Conservation (phyloP, 2,888 invertebrate genomes). For the Eremobia ochroleuca region DNA sequence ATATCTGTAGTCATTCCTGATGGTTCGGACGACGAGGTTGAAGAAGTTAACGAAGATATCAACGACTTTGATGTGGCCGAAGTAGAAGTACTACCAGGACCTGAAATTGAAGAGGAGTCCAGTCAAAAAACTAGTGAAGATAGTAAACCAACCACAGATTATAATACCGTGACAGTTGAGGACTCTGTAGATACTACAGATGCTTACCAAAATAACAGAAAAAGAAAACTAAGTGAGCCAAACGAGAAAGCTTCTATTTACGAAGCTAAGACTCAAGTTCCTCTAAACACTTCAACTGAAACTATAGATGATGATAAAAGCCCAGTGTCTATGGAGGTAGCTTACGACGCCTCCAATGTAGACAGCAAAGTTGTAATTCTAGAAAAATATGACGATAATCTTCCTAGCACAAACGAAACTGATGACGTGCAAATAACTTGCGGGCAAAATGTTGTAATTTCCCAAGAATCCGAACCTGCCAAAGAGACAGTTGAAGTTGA, state of each 20-base stretch:
- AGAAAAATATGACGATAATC: conserved; percentile 83
- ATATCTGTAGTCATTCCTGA: conserved; percentile 78
- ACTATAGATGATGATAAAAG: conserved; percentile 75
- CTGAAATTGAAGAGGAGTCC: conserved; percentile 36
- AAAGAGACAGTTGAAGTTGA: conserved; percentile 47
- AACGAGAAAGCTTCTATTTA: conserved; percentile 65
- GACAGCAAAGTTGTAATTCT: conserved; percentile 73
- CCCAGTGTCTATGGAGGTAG: conserved; percentile 80
- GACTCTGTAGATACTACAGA: conserved; percentile 41
- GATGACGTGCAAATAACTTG: conserved; percentile 87
- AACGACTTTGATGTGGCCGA: conserved; percentile 23
- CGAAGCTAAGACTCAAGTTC: conserved; percentile 80
- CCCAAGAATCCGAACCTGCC: conserved; percentile 77
- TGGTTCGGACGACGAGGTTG: conserved; percentile 72
- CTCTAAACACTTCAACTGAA: conserved; percentile 72
- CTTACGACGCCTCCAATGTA: conserved; percentile 78
- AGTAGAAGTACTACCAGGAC: conserved; percentile 31
- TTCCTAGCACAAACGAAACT: conserved; percentile 84
- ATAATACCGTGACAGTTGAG: conserved; percentile 19
- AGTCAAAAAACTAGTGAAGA: conserved; percentile 9
- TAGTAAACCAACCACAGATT: conserved; percentile 6
- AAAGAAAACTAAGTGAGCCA: conserved; percentile 10
- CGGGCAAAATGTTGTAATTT: conserved; percentile 78
- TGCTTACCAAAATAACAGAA: conserved; percentile 17
- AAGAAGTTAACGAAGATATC: conserved; percentile 60